A percentile compares a stretch with the other conserved stretches of the same genome.
phyloP scores from a whole-genome alignment of 2,113 vertebrate species.

The Centropristis striata region DNA sequence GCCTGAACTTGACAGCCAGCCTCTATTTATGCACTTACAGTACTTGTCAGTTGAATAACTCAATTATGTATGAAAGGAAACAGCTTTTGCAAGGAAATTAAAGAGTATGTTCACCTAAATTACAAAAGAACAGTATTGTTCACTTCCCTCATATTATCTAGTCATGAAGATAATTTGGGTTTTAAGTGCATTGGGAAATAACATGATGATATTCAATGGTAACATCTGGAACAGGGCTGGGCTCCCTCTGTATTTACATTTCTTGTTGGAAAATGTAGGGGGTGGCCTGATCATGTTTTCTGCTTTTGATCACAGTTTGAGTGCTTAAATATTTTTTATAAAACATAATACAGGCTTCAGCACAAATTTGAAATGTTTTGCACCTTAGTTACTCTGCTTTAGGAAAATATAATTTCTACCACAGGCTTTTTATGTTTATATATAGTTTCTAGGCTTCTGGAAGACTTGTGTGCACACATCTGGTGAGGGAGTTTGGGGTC shows the following conservation, averaged over 20 bases:
- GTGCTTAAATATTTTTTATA: neutral
- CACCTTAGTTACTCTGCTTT: neutral
- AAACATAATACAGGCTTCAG: neutral
- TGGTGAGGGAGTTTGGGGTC: no score
- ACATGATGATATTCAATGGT: neutral
- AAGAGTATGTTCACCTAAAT: neutral
- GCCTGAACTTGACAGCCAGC: slow-evolving; percentile 42
- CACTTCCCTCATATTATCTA: neutral
- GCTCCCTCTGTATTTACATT: neutral
- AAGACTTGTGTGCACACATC: no score
- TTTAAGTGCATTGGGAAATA: neutral
- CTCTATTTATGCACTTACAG: neutral
- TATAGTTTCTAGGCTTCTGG: neutral
- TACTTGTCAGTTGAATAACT: neutral
- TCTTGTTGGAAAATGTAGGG: neutral
- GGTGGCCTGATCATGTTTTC: neutral
- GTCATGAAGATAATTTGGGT: neutral
- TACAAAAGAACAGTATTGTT: neutral
- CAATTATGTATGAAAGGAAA: neutral
- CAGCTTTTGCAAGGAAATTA: neutral
- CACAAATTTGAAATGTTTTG: neutral
- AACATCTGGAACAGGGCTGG: neutral
- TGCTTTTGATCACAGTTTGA: neutral
- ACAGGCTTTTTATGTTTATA: neutral
- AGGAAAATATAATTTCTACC: neutral